Conservation (phyloP, 2,797 vertebrate genomes). For the Mycteria americana region DNA sequence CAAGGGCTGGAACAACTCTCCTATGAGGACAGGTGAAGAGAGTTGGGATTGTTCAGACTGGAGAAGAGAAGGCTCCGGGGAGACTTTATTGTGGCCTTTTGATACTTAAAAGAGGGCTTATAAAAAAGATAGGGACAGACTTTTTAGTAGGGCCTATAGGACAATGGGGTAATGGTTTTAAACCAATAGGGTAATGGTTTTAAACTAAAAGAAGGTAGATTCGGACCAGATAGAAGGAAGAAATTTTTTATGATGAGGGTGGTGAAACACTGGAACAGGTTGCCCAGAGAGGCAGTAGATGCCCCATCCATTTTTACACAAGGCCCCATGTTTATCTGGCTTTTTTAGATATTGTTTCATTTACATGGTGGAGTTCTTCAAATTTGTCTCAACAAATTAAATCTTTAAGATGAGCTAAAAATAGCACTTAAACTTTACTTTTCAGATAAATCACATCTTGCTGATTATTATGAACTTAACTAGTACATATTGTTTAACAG, state of each 20-base stretch:
- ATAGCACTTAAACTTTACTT: neutral
- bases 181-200: neutral
- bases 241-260: neutral
- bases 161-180: neutral
- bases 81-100: neutral
- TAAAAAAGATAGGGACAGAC: neutral
- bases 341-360: neutral
- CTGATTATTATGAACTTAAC: neutral
- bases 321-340: rapidly evolving
- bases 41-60: neutral
- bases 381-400: neutral
- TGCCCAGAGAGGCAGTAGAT: neutral
- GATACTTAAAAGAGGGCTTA: neutral
- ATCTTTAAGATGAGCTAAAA: neutral
- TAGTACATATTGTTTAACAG: neutral
- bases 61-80: neutral
- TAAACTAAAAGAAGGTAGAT: neutral
- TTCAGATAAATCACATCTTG: neutral
- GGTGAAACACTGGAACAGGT: neutral
- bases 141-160: neutral
- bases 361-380: rapidly evolving
- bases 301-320: neutral
- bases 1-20: neutral
- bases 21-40: neutral
- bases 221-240: neutral